Evolutionary conservation across 2,113 vertebrate species (phyloP).

Genomic region (Ptilorrhoa leucosticta): DNA sequence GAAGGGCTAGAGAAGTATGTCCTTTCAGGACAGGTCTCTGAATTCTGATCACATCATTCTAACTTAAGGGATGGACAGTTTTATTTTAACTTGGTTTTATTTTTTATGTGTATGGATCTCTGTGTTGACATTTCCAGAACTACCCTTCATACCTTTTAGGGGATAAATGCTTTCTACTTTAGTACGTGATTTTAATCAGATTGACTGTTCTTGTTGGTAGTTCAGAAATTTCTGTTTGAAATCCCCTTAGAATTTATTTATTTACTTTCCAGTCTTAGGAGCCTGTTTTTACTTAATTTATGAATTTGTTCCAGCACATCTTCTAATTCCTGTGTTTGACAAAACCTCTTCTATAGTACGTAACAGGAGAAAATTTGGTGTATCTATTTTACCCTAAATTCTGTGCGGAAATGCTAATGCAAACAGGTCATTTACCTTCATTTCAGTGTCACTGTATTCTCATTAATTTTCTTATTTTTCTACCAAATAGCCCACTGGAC

Average conservation of each 20-base stretch:
- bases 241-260: not conserved
- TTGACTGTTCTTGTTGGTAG: not conserved
- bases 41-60: not conserved
- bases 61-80: not conserved
- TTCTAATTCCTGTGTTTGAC: not conserved
- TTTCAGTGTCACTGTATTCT: not conserved
- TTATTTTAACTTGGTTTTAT: not conserved
- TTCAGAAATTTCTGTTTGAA: not conserved
- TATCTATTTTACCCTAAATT: not conserved
- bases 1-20: not conserved
- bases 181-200: not conserved
- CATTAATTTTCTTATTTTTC: constrained; percentile 27
- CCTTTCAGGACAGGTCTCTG: not conserved
- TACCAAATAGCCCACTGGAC: constrained; percentile 30
- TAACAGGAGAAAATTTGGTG: not conserved
- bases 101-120: not conserved
- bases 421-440: not conserved
- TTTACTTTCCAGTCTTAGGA: not conserved
- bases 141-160: not conserved
- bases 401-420: not conserved
- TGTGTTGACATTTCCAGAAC: not conserved
- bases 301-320: not conserved
- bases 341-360: not conserved
- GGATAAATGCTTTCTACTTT: not conserved
- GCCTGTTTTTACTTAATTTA: not conserved